Conservation (phyloP, 37 sponge, comb jelly and placozoan species). For the Tethya wilhelma region DNA sequence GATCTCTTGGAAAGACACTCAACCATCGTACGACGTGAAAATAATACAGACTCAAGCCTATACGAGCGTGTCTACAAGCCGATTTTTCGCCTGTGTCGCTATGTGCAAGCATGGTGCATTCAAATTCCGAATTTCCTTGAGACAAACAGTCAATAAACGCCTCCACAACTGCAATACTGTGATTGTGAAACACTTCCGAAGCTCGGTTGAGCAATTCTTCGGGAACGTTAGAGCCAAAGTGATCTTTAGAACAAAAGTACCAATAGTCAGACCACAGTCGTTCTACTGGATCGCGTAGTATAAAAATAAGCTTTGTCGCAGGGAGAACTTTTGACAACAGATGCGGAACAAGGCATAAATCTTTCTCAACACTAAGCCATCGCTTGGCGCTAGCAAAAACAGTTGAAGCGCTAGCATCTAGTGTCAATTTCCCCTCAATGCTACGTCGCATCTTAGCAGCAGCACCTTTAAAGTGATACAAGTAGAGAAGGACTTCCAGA, state of each 20-base stretch:
- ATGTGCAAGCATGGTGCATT: not conserved
- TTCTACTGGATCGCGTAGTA: slow-evolving; percentile 51
- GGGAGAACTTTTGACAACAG: slow-evolving; percentile 35
- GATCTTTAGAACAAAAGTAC: slow-evolving; percentile 40
- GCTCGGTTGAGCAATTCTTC: not conserved
- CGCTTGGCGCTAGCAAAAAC: slow-evolving; percentile 10
- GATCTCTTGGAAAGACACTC: slow-evolving; percentile 22
- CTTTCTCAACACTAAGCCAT: not conserved
- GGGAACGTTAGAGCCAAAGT: not conserved
- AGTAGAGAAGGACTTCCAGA: slow-evolving; percentile 15
- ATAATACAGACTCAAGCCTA: slow-evolving; percentile 44
- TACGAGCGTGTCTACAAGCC: slow-evolving; percentile 5
- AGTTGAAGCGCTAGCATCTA: slow-evolving; percentile 52
- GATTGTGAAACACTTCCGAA: slow-evolving; percentile 44
- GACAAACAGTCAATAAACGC: slow-evolving; percentile 6
- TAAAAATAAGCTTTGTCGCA: slow-evolving; percentile 48
- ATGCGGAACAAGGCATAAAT: slow-evolving; percentile 20
- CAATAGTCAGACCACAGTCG: slow-evolving; percentile 62
- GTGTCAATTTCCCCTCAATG: not conserved
- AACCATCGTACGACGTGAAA: slow-evolving; percentile 37
- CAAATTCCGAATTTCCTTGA: slow-evolving; percentile 14
- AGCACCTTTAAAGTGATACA: slow-evolving; percentile 30
- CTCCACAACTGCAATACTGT: not conserved
- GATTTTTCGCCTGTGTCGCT: not conserved
- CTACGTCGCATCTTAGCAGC: not conserved